phyloP scores from a whole-genome alignment of 2,797 vertebrate genomes.

The Chrysocyon brachyurus region DNA sequence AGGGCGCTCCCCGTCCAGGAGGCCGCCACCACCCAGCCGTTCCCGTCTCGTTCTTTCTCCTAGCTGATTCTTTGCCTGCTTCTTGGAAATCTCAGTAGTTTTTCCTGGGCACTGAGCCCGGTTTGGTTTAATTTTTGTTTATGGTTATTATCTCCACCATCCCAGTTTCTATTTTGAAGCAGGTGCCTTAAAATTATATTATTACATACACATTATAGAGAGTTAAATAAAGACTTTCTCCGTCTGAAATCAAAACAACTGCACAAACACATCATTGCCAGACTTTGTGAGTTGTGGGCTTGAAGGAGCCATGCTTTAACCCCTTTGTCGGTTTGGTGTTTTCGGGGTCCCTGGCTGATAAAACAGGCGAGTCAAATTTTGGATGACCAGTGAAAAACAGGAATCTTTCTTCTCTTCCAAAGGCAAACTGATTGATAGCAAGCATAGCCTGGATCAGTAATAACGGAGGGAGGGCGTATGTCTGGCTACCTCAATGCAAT shows the following conservation, averaged over 20 bases:
- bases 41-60: neutral
- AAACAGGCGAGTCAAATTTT: neutral
- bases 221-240: slow-evolving; percentile 63
- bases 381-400: slow-evolving; percentile 28
- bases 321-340: neutral
- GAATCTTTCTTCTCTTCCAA: neutral
- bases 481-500: neutral
- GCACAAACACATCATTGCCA: neutral
- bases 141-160: slow-evolving; percentile 78
- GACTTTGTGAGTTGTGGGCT: slow-evolving; percentile 4
- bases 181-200: slow-evolving; percentile 74
- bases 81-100: slow-evolving; percentile 73
- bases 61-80: slow-evolving; percentile 54
- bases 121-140: slow-evolving; percentile 81
- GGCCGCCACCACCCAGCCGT: neutral
- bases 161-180: slow-evolving; percentile 75
- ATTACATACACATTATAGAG: slow-evolving; percentile 75
- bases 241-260: slow-evolving; percentile 65
- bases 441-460: neutral
- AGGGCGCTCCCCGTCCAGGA: neutral
- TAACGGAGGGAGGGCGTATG: too few relatives aligned
- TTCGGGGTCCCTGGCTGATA: neutral
- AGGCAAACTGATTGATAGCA: neutral
- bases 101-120: slow-evolving; percentile 73
- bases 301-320: neutral